Conservation (phyloP, 2,797 vertebrate species). For the Sebastolobus altivelis region DNA sequence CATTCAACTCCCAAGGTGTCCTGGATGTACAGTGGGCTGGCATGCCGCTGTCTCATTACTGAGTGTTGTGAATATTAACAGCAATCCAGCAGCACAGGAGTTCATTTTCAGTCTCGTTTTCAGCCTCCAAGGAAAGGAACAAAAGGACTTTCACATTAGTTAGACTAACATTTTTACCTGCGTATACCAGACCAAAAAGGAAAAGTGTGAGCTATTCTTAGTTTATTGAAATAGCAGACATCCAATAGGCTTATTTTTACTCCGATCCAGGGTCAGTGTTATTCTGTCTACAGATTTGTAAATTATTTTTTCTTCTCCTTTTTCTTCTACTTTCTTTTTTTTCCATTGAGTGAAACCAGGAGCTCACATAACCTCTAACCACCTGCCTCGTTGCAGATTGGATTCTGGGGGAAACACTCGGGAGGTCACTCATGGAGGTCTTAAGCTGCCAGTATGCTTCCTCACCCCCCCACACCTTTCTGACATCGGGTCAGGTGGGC, state of each 20-base stretch:
- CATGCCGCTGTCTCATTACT: neutral
- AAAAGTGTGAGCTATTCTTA: neutral
- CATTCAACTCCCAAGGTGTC: neutral
- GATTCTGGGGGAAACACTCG: neutral
- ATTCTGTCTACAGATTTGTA: constrained; percentile 2
- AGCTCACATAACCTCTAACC: neutral
- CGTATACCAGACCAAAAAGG: accelerated
- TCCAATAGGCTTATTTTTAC: neutral
- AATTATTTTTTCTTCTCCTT: neutral
- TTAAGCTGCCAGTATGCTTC: neutral
- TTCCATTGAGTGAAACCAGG: neutral
- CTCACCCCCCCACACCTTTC: neutral
- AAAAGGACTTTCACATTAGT: constrained; percentile 2
- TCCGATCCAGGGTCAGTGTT: neutral
- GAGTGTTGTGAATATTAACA: constrained; percentile 7
- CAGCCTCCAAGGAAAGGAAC: constrained; percentile 1
- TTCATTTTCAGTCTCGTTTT: neutral
- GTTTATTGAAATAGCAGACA: neutral
- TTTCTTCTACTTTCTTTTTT: neutral
- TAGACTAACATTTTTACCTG: neutral
- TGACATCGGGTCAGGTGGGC: neutral
- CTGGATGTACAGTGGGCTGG: neutral
- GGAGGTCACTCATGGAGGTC: no score
- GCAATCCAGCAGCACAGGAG: neutral
- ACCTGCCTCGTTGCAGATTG: neutral